Evolutionary conservation across 2,888 invertebrate species (phyloP).

Genomic region (Allygus modestus): DNA sequence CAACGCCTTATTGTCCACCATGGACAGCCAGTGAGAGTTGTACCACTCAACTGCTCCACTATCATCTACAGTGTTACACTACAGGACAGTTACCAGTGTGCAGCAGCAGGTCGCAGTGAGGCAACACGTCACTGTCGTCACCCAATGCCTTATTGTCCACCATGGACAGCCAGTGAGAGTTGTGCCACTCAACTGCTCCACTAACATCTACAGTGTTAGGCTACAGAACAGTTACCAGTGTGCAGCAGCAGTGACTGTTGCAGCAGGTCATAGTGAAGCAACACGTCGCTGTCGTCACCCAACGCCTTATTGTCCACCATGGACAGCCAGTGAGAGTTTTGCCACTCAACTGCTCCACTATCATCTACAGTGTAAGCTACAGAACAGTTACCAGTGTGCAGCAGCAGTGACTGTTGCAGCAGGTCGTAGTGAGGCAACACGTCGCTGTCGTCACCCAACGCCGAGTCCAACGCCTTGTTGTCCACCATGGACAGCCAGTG

Average conservation of each 20-base stretch:
- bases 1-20: constrained; percentile 87
- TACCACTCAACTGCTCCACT: constrained; percentile 98
- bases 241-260: too few species aligned
- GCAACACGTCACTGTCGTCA: constrained; percentile 80
- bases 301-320: too few species aligned
- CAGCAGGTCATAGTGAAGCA: too few species aligned
- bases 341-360: too few species aligned
- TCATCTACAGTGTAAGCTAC: too few species aligned
- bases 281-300: too few species aligned
- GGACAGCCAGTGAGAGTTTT: too few species aligned
- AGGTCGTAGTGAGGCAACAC: constrained; percentile 87
- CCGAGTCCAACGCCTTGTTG: constrained; percentile 77
- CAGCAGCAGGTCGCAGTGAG: constrained; percentile 82
- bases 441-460: constrained; percentile 74
- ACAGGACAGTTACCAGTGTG: constrained; percentile 74
- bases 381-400: constrained; percentile 75
- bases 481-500: constrained; percentile 99
- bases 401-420: constrained; percentile 79
- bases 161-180: constrained; percentile 99
- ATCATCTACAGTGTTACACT: too few species aligned
- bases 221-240: too few species aligned
- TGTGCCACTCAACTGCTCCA: constrained; percentile 98
- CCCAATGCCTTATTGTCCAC: constrained; percentile 83
- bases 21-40: constrained; percentile 98
- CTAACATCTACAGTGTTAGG: constrained; percentile 93